Evolutionary conservation across 92 coral and sea anemone species (phyloP).

Genomic region (Porites rus): DNA sequence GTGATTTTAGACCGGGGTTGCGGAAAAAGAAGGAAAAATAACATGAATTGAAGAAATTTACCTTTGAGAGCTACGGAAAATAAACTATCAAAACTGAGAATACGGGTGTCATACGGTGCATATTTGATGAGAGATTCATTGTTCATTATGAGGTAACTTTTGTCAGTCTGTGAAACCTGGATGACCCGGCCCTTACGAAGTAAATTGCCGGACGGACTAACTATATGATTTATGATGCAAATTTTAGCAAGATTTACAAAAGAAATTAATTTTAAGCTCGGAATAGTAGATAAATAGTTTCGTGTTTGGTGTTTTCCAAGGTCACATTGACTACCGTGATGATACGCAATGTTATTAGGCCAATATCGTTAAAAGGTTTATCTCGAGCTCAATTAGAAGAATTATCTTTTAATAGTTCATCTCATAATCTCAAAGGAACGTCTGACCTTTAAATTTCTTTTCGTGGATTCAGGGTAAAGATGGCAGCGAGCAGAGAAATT

Average conservation of each 20-base stretch:
- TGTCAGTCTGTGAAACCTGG: no score
- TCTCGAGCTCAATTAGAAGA: background rate
- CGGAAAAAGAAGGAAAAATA: no score
- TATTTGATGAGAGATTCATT: background rate
- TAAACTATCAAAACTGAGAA: background rate
- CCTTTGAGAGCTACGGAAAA: background rate
- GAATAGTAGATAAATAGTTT: no score
- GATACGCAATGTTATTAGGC: background rate
- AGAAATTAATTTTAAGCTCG: background rate
- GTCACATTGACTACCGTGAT: no score
- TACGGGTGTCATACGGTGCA: background rate
- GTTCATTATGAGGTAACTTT: no score
- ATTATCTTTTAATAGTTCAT: background rate
- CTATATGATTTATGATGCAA: background rate
- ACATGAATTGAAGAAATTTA: background rate
- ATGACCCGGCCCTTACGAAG: background rate
- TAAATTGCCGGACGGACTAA: background rate
- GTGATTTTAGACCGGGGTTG: no score
- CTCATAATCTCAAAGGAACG: background rate
- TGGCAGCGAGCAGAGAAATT: slow-evolving; percentile 52
- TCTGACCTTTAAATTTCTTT: background rate
- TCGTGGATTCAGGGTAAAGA: background rate
- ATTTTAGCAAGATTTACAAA: background rate
- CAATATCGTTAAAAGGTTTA: slow-evolving; percentile 22
- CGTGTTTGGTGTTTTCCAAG: no score